Evolutionary conservation across 2,113 vertebrate species (phyloP), one percentile per base, ranked within the genome.

Genomic region (Megaptera novaeangliae): DNA sequence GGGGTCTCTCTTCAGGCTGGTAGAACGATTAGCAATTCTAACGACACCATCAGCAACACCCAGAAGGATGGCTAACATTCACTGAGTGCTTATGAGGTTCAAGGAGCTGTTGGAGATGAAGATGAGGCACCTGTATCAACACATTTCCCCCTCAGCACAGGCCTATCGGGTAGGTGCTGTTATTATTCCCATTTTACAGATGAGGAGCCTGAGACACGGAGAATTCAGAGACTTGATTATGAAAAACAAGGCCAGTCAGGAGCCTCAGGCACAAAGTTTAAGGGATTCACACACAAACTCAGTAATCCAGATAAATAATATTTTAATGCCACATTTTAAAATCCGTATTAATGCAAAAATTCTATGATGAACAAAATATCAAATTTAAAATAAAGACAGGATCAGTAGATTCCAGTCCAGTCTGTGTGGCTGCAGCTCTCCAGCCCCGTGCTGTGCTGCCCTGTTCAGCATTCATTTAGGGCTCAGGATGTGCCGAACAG

Each of bases 381-480:
- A 71, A 39, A 86, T 72, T 91, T 75, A 44, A 81, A 64, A 71
- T 34, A n/a, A 66, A 75, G 77, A 46, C 7, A 59, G 52, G 52
- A 20, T 13, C 9, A 41, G 34, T 25, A 49, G 63, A 36, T 25
- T 49, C 14, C 0, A n/a, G 57, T 46, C 2, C 14, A 55, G 39
- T 44, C 7, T 0, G 15, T n/a, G 49, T 82, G 31, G 61, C 64
- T 78, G 2, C 6, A 49, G 46, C 14, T 36, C 14, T 61, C 55
- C 2, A 21, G 21, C 10, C 6, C 44, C 5, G 9, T 11, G 27
- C 31, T 0, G 3, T 1, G 1, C 29, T 49, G 4, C 18, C 41
- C 75, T 18, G 0, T 27, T 44, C 27, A 29, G 31, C 10, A 15
- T 15, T 17, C 8, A 14, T 6, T 74, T 7, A 27, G 41, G 46